Evolutionary conservation across 1,140 invertebrate genomes (phyloP).

Genomic region (Cherax quadricarinatus): DNA sequence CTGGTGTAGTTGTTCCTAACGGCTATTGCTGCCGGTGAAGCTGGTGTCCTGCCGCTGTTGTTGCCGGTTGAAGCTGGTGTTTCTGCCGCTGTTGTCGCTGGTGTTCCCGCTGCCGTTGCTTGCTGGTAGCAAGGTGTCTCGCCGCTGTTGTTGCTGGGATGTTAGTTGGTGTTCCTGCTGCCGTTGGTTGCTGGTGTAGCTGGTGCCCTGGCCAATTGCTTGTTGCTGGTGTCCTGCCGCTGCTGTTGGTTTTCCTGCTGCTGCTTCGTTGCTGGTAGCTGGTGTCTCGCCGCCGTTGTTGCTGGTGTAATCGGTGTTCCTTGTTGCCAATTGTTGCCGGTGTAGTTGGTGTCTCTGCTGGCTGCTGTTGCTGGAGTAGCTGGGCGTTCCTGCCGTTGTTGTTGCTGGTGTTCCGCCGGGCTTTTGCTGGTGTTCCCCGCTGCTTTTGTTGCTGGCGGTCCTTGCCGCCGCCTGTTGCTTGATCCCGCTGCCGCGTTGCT

Average conservation of each 20-base stretch:
- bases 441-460: too few species aligned
- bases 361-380: background rate
- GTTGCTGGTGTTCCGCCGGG: too few species aligned
- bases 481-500: too few species aligned
- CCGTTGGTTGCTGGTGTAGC: too few species aligned
- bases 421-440: too few species aligned
- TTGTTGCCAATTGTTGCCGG: too few species aligned
- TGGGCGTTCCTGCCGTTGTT: background rate
- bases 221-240: too few species aligned
- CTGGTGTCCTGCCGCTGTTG: background rate
- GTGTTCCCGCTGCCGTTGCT: background rate
- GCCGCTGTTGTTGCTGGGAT: background rate
- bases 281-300: background rate
- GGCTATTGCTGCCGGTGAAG: too few species aligned
- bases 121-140: background rate
- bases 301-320: too few species aligned
- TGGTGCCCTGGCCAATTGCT: too few species aligned
- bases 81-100: background rate
- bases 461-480: background rate
- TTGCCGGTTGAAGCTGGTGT: background rate
- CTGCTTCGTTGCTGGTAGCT: background rate
- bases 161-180: background rate
- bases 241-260: too few species aligned
- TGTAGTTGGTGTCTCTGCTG: background rate
- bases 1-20: too few species aligned